Evolutionary conservation across 1,140 invertebrate species (phyloP).

Genomic region (Latrodectus geometricus): DNA sequence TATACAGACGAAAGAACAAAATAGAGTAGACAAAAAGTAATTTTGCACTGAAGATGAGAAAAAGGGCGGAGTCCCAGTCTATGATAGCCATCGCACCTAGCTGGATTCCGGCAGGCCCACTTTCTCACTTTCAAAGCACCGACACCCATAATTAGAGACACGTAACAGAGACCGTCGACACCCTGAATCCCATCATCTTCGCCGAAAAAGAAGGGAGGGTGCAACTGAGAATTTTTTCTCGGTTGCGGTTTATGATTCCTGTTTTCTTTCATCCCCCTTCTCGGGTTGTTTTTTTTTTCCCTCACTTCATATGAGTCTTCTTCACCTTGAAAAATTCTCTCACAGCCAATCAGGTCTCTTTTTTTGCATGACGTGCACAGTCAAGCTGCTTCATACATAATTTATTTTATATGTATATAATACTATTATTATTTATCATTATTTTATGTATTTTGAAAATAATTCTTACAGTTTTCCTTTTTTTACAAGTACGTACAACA

Average conservation of each 20-base stretch:
- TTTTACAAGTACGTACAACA: no score
- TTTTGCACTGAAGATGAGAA: background rate
- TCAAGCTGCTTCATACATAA: background rate
- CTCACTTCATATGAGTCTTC: background rate
- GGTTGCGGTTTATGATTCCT: background rate
- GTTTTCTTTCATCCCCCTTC: background rate
- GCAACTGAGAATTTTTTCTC: background rate
- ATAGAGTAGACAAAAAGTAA: no score
- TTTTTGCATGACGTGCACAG: background rate
- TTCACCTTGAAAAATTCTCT: background rate
- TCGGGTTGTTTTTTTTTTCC: background rate
- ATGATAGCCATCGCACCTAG: conserved; percentile 3
- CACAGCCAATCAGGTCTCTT: background rate
- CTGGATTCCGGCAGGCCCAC: background rate
- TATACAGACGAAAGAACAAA: no score
- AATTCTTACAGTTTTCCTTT: no score
- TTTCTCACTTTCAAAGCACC: conserved; percentile 26
- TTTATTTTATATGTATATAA: no score
- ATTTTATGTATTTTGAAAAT: no score
- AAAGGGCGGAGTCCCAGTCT: background rate
- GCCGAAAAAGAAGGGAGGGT: background rate
- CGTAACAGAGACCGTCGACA: conserved; percentile 8
- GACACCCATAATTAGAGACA: conserved; percentile 36
- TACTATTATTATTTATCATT: no score
- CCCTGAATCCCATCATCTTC: conserved; percentile 1